A percentile compares a stretch with the other conserved stretches of the same genome.
phyloP scores from a whole-genome alignment of 1,140 invertebrate genomes.

The Atopsyche davidsoni region DNA sequence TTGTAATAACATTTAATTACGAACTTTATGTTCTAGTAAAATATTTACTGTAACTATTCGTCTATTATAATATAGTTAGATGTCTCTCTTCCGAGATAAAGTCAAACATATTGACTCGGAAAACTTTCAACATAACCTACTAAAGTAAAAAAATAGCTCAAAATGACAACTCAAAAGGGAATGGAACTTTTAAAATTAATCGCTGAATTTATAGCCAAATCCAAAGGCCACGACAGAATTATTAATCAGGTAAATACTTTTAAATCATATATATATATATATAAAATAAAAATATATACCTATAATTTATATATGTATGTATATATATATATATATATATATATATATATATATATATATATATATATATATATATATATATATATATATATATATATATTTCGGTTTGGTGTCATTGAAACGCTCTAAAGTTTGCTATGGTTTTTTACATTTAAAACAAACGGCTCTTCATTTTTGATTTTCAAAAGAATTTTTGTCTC shows the following conservation, averaged over 20 bases:
- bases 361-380: neutral
- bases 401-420: neutral
- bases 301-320: constrained; percentile 3
- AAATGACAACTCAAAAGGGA: constrained; percentile 38
- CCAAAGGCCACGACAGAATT: constrained; percentile 41
- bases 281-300: neutral
- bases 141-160: too few species aligned
- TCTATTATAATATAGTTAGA: too few species aligned
- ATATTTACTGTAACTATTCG: too few species aligned
- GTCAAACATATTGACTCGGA: too few species aligned
- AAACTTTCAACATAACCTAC: too few species aligned
- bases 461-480: too few species aligned
- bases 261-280: neutral
- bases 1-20: too few species aligned
- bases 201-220: constrained; percentile 31
- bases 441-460: too few species aligned
- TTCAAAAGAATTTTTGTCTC: too few species aligned
- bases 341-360: constrained; percentile 7
- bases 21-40: too few species aligned
- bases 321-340: neutral
- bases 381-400: neutral
- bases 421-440: neutral
- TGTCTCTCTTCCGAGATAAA: too few species aligned
- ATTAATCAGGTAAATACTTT: constrained; percentile 45
- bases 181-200: constrained; percentile 37